Percentiles rank a stretch among this genome's conserved stretches.
Conservation (phyloP, 2,113 vertebrate species). For the Pterocles orientalis region DNA sequence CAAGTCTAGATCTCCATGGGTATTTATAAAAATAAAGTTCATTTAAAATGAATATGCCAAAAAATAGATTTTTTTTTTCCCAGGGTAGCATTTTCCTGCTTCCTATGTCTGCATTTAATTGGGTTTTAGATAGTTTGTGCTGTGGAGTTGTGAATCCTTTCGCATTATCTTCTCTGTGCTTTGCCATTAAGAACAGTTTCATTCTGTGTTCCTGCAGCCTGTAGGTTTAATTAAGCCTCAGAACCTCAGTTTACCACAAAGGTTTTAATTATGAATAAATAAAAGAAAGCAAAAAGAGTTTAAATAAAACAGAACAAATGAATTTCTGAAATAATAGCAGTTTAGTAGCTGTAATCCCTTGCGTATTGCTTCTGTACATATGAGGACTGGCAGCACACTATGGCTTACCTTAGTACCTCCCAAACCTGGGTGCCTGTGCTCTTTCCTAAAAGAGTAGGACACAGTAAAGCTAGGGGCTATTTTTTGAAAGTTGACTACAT, state of each 20-base stretch:
- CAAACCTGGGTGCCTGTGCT: background rate
- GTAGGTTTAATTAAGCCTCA: background rate
- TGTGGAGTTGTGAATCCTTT: background rate
- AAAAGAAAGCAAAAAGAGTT: background rate
- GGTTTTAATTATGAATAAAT: background rate
- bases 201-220: background rate
- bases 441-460: background rate
- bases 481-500: background rate
- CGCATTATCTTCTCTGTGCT: background rate
- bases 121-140: background rate
- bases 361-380: background rate
- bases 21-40: background rate
- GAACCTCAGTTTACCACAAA: background rate
- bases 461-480: background rate
- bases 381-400: background rate
- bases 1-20: background rate
- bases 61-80: background rate
- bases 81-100: background rate
- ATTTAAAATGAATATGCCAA: background rate
- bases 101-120: background rate
- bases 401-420: fast-evolving
- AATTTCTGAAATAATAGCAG: background rate
- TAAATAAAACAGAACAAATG: background rate
- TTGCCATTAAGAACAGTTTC: background rate
- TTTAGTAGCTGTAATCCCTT: background rate